A percentile compares a stretch with the other conserved stretches of the same genome.
Conservation (phyloP, 2,797 vertebrate species). For the Sibirionetta formosa region DNA sequence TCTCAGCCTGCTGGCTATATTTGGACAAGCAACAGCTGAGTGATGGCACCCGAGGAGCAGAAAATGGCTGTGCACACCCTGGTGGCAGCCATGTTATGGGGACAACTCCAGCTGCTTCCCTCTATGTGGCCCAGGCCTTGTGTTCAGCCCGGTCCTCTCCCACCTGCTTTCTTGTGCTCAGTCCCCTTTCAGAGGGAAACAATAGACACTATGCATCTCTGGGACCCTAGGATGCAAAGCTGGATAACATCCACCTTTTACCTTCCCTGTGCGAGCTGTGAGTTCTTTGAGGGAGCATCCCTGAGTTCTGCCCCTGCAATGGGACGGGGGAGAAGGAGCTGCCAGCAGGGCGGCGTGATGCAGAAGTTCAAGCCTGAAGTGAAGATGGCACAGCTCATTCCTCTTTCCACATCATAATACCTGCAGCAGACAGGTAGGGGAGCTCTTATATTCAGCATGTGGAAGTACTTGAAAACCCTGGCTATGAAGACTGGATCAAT, state of each 20-base stretch:
- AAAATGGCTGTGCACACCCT: too few species aligned
- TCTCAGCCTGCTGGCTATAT: background rate
- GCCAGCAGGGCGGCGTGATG: background rate
- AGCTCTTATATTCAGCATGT: slow-evolving; percentile 12
- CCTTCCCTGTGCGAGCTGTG: accelerated
- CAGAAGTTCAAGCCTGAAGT: background rate
- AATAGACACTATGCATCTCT: accelerated
- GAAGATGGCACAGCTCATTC: background rate
- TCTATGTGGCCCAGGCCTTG: too few species aligned
- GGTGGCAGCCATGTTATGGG: too few species aligned
- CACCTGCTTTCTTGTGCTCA: accelerated
- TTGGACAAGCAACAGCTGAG: background rate
- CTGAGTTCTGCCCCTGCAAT: background rate
- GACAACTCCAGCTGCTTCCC: too few species aligned
- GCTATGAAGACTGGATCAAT: background rate
- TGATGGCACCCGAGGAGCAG: background rate
- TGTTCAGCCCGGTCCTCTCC: background rate
- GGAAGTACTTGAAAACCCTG: background rate
- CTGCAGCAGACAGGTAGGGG: slow-evolving; percentile 24
- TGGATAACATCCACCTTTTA: background rate
- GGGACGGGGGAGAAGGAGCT: background rate
- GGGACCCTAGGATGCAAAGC: background rate
- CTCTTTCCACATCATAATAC: background rate
- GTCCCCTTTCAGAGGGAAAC: background rate
- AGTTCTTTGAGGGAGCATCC: background rate